Evolutionary conservation across 2,113 vertebrate species (phyloP).

Genomic region (Chlorodrepanis virens): DNA sequence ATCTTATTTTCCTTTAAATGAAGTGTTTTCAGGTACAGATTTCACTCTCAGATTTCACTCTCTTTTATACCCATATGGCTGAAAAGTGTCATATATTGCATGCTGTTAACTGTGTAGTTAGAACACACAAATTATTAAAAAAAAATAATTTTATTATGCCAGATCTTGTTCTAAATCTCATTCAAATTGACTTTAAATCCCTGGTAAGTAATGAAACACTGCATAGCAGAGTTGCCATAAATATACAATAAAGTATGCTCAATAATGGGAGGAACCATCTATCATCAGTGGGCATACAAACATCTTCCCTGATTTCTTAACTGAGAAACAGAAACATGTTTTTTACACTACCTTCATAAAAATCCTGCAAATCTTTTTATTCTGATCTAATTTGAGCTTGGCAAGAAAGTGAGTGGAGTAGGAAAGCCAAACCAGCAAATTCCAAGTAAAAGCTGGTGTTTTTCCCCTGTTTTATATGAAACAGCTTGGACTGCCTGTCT

Average conservation of each 20-base stretch:
- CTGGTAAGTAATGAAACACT: not conserved
- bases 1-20: not conserved
- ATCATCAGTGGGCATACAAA: not conserved
- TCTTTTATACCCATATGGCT: not conserved
- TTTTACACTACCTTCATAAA: not conserved
- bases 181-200: not conserved
- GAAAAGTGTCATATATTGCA: not conserved
- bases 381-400: not conserved
- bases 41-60: not conserved
- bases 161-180: not conserved
- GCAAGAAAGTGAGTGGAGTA: not conserved
- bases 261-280: not conserved
- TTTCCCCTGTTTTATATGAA: fast-evolving
- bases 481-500: not conserved
- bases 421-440: not conserved
- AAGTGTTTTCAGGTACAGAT: not conserved
- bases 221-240: not conserved
- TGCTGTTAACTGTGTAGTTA: not conserved
- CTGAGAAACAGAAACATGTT: not conserved
- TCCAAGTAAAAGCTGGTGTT: fast-evolving
- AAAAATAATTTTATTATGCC: not conserved
- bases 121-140: not conserved
- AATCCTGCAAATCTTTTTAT: not conserved
- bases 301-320: not conserved
- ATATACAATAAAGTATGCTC: not conserved